Evolutionary conservation across 2,113 vertebrate species (phyloP).

Genomic region (Pandion haliaetus): DNA sequence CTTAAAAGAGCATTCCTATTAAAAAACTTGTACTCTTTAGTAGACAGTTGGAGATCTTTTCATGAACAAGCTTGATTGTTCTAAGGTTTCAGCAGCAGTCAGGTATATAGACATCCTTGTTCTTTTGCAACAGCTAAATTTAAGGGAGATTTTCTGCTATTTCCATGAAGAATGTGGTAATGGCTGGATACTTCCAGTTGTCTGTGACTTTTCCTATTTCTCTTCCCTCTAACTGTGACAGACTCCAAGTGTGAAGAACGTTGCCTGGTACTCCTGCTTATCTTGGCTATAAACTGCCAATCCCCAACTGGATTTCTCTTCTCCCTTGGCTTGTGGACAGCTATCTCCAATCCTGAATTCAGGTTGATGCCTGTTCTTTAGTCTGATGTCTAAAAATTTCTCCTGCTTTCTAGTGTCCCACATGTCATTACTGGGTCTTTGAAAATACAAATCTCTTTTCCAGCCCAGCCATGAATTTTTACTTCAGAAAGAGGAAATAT

Average conservation of each 20-base stretch:
- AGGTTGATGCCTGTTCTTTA: background rate
- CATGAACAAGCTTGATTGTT: background rate
- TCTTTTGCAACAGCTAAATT: background rate
- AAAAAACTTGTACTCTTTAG: background rate
- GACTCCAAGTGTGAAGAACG: background rate
- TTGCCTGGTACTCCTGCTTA: background rate
- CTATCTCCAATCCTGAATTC: background rate
- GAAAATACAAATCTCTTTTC: conserved; percentile 8
- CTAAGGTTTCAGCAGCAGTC: background rate
- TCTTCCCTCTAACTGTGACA: background rate
- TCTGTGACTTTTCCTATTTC: background rate
- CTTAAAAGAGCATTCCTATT: background rate
- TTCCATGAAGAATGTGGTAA: background rate
- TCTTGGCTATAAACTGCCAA: background rate
- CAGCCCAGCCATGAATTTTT: background rate
- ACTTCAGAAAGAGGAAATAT: background rate
- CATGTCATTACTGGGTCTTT: background rate
- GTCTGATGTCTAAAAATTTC: background rate
- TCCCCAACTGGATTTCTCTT: background rate
- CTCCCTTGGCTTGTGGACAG: background rate
- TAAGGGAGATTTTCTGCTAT: background rate
- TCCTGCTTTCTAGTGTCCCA: background rate
- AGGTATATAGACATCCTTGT: background rate
- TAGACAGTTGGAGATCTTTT: background rate
- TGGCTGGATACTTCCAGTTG: background rate